Evolutionary conservation across 2,888 invertebrate species (phyloP).

Genomic region (Ariolimax columbianus): DNA sequence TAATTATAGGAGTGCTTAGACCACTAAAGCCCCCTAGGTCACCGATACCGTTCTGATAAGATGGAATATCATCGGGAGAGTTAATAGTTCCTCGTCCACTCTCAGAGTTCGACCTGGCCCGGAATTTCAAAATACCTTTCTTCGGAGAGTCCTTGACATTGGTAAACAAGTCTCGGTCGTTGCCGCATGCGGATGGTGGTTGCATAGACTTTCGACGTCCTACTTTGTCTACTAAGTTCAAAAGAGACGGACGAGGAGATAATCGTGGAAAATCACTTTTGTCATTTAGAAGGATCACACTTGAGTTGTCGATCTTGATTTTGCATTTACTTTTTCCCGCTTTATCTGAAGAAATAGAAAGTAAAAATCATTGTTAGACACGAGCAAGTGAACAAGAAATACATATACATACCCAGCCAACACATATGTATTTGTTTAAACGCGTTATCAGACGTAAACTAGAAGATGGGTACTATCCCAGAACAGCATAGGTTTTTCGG

Average conservation of each 20-base stretch:
- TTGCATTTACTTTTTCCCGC: conserved; percentile 70
- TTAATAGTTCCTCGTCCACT: conserved; percentile 45
- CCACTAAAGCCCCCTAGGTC: conserved; percentile 13
- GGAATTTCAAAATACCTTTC: conserved; percentile 39
- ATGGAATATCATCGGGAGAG: conserved; percentile 22
- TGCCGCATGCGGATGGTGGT: conserved; percentile 24
- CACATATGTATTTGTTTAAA: no score
- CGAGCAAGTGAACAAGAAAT: background rate
- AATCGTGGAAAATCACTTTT: conserved; percentile 57
- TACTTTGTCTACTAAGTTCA: conserved; percentile 51
- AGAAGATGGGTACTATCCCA: no score
- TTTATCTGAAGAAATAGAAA: conserved; percentile 58
- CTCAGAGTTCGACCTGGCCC: conserved; percentile 49
- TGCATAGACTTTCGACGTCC: conserved; percentile 45
- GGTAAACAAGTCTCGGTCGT: conserved; percentile 26
- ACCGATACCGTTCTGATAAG: background rate
- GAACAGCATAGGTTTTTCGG: no score
- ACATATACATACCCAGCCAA: no score
- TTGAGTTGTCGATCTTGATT: conserved; percentile 67
- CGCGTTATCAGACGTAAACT: no score
- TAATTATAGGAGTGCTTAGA: conserved; percentile 42
- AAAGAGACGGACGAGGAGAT: conserved; percentile 56
- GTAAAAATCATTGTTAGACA: background rate
- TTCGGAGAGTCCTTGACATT: conserved; percentile 25
- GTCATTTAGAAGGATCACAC: conserved; percentile 59